Evolutionary conservation across 2,797 vertebrate genomes (phyloP).

Genomic region (Centropyge bicolor): DNA sequence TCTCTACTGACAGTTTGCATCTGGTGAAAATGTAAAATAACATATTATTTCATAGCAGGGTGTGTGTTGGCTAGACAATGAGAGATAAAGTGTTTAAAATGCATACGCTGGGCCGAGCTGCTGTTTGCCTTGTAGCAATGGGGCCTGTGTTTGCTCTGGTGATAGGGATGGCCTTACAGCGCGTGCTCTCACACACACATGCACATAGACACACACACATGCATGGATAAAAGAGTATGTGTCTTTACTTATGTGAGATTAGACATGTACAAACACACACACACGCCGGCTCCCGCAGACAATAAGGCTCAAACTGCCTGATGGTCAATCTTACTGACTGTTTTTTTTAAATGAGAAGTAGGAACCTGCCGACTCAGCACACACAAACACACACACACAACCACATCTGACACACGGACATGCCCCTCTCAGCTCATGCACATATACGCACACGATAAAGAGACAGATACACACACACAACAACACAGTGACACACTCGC

Average conservation of each 20-base stretch:
- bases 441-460: slow-evolving; percentile 43
- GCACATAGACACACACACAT: slow-evolving; percentile 26
- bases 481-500: slow-evolving; percentile 8
- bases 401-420: slow-evolving; percentile 1
- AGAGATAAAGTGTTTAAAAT: slow-evolving; percentile 72
- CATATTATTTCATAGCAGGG: slow-evolving; percentile 55
- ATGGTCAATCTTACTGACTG: slow-evolving; percentile 61
- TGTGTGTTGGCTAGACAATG: slow-evolving; percentile 64
- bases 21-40: slow-evolving; percentile 62
- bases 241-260: slow-evolving; percentile 50
- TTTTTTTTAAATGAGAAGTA: slow-evolving; percentile 58
- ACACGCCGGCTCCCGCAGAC: slow-evolving; percentile 7
- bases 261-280: slow-evolving; percentile 23
- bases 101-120: slow-evolving; percentile 66
- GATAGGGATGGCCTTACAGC: slow-evolving; percentile 63
- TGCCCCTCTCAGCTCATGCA: slow-evolving; percentile 40
- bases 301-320: slow-evolving; percentile 45
- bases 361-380: slow-evolving; percentile 70
- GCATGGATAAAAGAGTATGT: slow-evolving; percentile 32
- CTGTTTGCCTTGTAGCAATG: slow-evolving; percentile 77
- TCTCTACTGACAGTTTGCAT: slow-evolving; percentile 41
- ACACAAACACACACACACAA: slow-evolving; percentile 38
- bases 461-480: slow-evolving; percentile 9
- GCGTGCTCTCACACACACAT: slow-evolving; percentile 5
- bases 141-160: slow-evolving; percentile 74